Evolutionary conservation across 2,888 invertebrate species (phyloP).

Genomic region (Acrobasis consociella): DNA sequence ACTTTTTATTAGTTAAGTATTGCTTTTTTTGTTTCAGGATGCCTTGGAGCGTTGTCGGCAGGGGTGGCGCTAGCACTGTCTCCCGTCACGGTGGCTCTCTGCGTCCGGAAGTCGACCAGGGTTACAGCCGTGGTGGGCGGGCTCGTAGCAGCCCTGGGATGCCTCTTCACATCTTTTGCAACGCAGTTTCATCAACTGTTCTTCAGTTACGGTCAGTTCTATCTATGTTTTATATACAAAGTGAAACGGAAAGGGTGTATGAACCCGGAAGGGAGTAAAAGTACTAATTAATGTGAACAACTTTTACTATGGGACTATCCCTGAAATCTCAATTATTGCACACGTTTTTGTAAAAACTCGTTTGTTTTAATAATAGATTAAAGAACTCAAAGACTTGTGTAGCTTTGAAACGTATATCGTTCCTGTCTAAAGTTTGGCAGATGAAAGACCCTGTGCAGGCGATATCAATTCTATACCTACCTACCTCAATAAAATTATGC

Average conservation of each 20-base stretch:
- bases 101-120: slow-evolving; percentile 93
- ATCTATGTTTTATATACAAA: neutral
- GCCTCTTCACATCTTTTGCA: slow-evolving; percentile 94
- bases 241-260: too few species aligned
- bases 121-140: slow-evolving; percentile 94
- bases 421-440: too few species aligned
- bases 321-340: too few species aligned
- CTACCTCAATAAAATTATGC: too few species aligned
- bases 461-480: too few species aligned
- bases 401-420: too few species aligned
- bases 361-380: too few species aligned
- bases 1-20: neutral
- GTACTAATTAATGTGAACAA: too few species aligned
- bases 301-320: too few species aligned
- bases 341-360: too few species aligned
- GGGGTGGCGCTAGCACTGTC: slow-evolving; percentile 91
- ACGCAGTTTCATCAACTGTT: slow-evolving; percentile 94
- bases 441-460: too few species aligned
- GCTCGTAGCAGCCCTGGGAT: slow-evolving; percentile 92
- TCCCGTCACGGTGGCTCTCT: slow-evolving; percentile 92
- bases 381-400: neutral
- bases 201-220: slow-evolving; percentile 87
- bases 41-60: slow-evolving; percentile 91
- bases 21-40: slow-evolving; percentile 84
- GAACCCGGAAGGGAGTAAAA: too few species aligned